Evolutionary conservation across 2,113 vertebrate species (phyloP).

Genomic region (Lipotes vexillifer): DNA sequence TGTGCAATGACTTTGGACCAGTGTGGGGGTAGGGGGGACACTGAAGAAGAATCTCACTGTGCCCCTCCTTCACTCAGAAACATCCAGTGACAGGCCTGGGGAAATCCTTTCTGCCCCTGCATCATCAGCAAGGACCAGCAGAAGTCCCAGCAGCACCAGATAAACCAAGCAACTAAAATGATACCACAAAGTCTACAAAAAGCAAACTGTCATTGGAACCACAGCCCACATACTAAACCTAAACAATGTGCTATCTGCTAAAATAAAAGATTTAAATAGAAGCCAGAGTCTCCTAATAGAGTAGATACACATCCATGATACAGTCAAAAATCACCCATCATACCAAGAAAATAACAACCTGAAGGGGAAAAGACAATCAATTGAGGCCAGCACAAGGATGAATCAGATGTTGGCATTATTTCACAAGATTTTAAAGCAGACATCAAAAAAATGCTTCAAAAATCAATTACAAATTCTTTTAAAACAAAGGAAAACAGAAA

Average conservation of each 20-base stretch:
- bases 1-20: background rate
- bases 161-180: background rate
- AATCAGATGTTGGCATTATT: background rate
- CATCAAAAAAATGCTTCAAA: slow-evolving; percentile 30
- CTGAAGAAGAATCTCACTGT: background rate
- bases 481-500: slow-evolving; percentile 25
- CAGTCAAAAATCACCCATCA: background rate
- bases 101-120: background rate
- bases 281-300: background rate
- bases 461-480: slow-evolving; percentile 11
- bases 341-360: slow-evolving; percentile 4
- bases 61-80: background rate
- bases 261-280: slow-evolving; percentile 17
- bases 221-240: background rate
- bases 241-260: background rate
- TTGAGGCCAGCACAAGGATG: background rate
- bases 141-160: background rate
- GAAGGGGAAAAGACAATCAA: slow-evolving; percentile 26
- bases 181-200: background rate
- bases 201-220: background rate
- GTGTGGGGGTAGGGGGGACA: background rate
- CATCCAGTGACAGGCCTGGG: background rate
- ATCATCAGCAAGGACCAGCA: background rate
- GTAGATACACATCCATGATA: background rate
- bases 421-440: slow-evolving; percentile 33